Conservation (phyloP, 30 jellyfish, hydroid and myxozoan species). For the Nemopilema nomurai region DNA sequence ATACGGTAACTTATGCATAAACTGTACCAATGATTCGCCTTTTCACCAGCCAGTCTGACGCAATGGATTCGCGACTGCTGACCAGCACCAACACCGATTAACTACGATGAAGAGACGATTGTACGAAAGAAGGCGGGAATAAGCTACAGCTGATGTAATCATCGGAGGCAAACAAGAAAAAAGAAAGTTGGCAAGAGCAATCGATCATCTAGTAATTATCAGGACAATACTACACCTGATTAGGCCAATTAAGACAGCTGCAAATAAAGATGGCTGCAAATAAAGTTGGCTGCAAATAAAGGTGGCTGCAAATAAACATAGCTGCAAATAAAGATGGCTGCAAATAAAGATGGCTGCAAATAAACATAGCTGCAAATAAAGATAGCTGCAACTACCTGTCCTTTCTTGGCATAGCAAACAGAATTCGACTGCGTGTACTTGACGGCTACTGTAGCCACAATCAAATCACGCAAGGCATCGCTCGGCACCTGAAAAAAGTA, state of each 20-base stretch:
- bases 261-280: no score
- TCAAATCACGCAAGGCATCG: conserved; percentile 81
- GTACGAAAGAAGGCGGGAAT: not conserved
- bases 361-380: no score
- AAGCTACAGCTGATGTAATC: not conserved
- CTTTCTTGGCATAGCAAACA: conserved; percentile 88
- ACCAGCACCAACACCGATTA: conserved; percentile 95
- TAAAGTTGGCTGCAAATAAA: no score
- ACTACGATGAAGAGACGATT: conserved; percentile 33
- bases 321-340: no score
- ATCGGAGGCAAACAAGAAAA: not conserved
- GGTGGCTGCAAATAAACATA: no score
- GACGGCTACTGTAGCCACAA: conserved; percentile 86
- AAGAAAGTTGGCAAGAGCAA: not conserved
- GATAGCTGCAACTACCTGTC: no score
- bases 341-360: no score
- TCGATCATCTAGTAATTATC: not conserved
- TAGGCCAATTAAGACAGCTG: no score
- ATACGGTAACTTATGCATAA: no score
- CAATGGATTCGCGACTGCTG: conserved; percentile 96
- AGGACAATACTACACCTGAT: no score
- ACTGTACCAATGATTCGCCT: conserved; percentile 79
- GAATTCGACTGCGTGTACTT: conserved; percentile 93
- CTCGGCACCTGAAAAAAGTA: conserved; percentile 53
- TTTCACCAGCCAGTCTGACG: conserved; percentile 93